Conservation (phyloP, 2,113 vertebrate species). For the Xyrauchen texanus region DNA sequence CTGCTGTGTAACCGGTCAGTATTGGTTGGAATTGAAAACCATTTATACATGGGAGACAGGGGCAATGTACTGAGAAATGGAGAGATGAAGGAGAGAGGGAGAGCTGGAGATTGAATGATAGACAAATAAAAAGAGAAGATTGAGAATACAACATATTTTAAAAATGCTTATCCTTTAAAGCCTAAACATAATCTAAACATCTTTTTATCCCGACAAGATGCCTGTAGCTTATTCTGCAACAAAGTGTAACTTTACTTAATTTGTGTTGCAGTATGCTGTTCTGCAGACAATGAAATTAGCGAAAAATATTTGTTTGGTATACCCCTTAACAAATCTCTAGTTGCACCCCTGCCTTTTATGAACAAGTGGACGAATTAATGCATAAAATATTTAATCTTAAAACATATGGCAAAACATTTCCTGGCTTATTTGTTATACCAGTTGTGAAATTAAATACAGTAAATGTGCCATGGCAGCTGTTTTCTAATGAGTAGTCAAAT, state of each 20-base stretch:
- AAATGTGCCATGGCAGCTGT: slow-evolving; percentile 13
- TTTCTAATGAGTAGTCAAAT: slow-evolving; percentile 17
- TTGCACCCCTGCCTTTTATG: not conserved
- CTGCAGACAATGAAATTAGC: too few relatives aligned
- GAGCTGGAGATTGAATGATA: not conserved
- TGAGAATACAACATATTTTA: not conserved
- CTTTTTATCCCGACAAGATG: too few relatives aligned
- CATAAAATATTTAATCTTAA: slow-evolving; percentile 7
- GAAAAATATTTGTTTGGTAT: too few relatives aligned
- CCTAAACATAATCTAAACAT: too few relatives aligned
- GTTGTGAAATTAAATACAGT: slow-evolving; percentile 26
- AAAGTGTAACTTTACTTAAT: too few relatives aligned
- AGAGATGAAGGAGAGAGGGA: not conserved
- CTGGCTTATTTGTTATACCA: slow-evolving; percentile 1
- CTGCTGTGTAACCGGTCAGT: slow-evolving; percentile 29
- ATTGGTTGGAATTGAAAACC: slow-evolving; percentile 46
- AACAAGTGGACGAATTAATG: not conserved
- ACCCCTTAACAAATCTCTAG: not conserved
- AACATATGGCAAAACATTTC: not conserved
- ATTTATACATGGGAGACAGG: slow-evolving; percentile 51
- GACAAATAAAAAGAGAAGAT: not conserved
- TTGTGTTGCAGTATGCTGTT: too few relatives aligned
- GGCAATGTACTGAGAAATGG: slow-evolving; percentile 51
- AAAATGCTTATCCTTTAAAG: too few relatives aligned
- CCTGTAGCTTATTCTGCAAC: too few relatives aligned